Evolutionary conservation across 1,140 invertebrate species (phyloP), one percentile per base, ranked within the genome.

Genomic region (Macrosteles quadrilineatus): DNA sequence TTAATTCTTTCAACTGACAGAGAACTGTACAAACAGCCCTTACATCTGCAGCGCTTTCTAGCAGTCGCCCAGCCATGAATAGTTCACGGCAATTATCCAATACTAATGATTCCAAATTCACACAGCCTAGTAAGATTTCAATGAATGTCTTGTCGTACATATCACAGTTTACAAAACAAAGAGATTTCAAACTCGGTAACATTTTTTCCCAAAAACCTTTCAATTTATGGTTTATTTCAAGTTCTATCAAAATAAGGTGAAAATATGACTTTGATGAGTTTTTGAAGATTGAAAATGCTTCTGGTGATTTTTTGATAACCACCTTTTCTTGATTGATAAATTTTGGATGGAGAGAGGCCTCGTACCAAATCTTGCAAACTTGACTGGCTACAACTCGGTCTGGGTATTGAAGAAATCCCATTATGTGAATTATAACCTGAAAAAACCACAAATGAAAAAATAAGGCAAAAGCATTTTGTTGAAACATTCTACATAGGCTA

Each of bases 21-120:
- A 91, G 78, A 63, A 81, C 83, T 6, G 82, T 72, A 21, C 79
- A 77, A 4, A 86, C 72, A 47, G 82, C 76, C 62, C 83, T 78
- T 30, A 83, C 78, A 73, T 86, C 86, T 31, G 79, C 79, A 72
- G 83, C 80, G 70, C 83, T 82, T 73, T 88, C 87, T 45, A 91
- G 76, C 23, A 91, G 78, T 1, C 84, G 83, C 12, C 89, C 90
- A 29, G 87, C 87, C 87, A 91, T 91, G 57, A 91, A 87, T 12
- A 90, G 79, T 64, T 89, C 87, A 73, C 87, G 85, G 74, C 89
- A 91, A 50, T 82, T 83, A 72, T 84, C 83, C 23, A 91, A 81
- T 70, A 85, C 83, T 2, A 91, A 79, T 69, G 77, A 77, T 74
- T 84, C 81, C 30, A 91, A 77, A 76, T 85, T 83, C 23, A 77